Percentiles rank a stretch among this genome's conserved stretches.
phyloP scores from a whole-genome alignment of 1,140 invertebrate species.

The Drosophila kohkoa region DNA sequence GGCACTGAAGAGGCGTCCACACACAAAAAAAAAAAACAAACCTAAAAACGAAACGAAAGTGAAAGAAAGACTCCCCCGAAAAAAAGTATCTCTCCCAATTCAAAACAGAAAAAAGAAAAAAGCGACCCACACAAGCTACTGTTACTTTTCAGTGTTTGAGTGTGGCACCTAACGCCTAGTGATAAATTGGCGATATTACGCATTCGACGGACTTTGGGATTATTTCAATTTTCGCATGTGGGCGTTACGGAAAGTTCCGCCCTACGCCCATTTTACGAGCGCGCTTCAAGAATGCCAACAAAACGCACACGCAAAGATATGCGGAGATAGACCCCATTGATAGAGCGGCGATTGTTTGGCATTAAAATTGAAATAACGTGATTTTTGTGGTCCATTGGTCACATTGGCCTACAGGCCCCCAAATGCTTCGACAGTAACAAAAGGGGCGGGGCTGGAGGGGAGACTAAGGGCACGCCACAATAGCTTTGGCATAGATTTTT shows the following conservation, averaged over 20 bases:
- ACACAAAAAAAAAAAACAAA: neutral
- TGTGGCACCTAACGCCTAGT: conserved; percentile 56
- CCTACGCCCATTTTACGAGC: conserved; percentile 7
- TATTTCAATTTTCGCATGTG: conserved; percentile 74
- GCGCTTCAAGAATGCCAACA: conserved; percentile 70
- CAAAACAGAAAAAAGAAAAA: conserved; percentile 1
- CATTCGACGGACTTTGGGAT: conserved; percentile 50
- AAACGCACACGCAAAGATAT: conserved; percentile 38
- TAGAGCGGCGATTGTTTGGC: conserved; percentile 65
- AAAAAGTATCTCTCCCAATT: neutral
- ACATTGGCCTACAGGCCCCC: conserved; percentile 26
- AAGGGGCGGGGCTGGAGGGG: neutral
- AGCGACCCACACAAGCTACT: conserved; percentile 52
- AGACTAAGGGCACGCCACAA: conserved; percentile 1
- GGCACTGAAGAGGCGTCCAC: conserved; percentile 49
- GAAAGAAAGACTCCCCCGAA: conserved; percentile 40
- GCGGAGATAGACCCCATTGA: conserved; percentile 36
- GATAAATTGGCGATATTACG: conserved; percentile 81
- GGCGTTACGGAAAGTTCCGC: conserved; percentile 54
- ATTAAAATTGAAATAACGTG: conserved; percentile 82
- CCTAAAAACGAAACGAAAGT: conserved; percentile 32
- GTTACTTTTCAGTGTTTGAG: neutral
- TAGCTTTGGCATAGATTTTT: conserved; percentile 67
- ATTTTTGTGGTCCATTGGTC: conserved; percentile 75
- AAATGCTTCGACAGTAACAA: neutral